These are phyloP conservation scores for Apus apus DNA, from an alignment of 2,113 vertebrate species.

Conservation along the genomic window DNA sequence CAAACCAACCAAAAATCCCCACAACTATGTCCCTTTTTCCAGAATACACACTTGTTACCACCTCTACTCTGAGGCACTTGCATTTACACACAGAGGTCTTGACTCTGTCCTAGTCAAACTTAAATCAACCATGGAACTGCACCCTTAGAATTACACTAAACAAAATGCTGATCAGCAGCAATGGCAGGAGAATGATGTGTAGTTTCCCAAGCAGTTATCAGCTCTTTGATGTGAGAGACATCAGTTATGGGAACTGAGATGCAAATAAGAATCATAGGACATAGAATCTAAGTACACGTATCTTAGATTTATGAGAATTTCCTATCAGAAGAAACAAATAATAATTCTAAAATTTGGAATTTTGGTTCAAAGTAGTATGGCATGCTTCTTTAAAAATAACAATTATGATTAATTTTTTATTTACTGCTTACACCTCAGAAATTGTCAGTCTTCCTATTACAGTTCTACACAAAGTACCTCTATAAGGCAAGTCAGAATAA, in stretches of 20 bases:
- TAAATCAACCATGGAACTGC: neutral
- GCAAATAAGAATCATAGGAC: neutral
- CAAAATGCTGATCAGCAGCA: neutral
- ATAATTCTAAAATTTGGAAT: neutral
- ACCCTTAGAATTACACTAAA: neutral
- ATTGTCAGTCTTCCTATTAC: neutral
- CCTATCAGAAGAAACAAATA: neutral
- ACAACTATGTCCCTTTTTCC: neutral
- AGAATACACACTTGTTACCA: neutral
- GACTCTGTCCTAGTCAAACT: neutral
- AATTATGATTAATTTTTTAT: neutral
- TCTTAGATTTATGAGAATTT: neutral
- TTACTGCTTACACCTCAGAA: neutral
- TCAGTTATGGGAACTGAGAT: neutral
- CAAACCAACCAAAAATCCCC: rapidly evolving
- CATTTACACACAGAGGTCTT: neutral
- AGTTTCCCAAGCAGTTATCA: neutral
- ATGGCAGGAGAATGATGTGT: neutral
- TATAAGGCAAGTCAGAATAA: neutral
- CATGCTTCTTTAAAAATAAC: neutral
- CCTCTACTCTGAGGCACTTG: neutral
- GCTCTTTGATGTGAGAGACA: neutral
- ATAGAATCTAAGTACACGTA: neutral
- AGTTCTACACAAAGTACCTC: neutral
- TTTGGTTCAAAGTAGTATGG: neutral